Evolutionary conservation across 1,140 invertebrate genomes (phyloP), one percentile per base, ranked within the genome.

Genomic region (Drosophila erecta): DNA sequence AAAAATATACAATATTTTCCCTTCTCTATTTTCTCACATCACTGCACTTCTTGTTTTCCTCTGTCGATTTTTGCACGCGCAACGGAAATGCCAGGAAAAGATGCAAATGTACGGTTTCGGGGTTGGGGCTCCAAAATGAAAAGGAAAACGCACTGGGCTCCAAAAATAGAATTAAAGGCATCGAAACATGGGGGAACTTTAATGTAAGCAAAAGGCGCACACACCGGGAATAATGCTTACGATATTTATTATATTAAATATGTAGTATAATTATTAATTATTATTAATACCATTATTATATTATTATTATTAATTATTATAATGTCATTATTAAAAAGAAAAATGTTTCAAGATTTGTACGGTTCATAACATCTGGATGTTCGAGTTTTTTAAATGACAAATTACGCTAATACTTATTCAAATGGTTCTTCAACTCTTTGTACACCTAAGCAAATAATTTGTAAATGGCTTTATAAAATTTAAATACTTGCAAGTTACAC

Each of bases 81-180:
- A 75, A 53, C 77, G 79, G 79, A 81, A 81, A 83, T 74, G 80
- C 49, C 54, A 17, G 37, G 38, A 35, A 41, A 15, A 70, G 47
- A 35, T 51, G 41, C 44, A 41, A 54, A 54, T 49, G 30, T 40
- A 30, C 33, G 24, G 27, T 30, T 49, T 11, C 8, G 46, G 61
- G 46, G 57, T 38, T 54, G 46, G 61, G 46, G 60, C 33, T 54
- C 41, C 73, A 35, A 44, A 54, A 49, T 58, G 41, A 65, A 72
- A 72, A 47, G 61, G 58, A 60, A 67, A 77, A 49, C 30, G 40
- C 33, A 49, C 49, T 15, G 50, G 75, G 69, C 76, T 83, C 83
- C 79, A 69, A 79, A 89, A 83, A 87, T 87, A 89, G 69, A 65
- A 76, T 64, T 50, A 60, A 40, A 54, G 43, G 46, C 17, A 49